A percentile compares a stretch with the other conserved stretches of the same genome.
phyloP scores from a whole-genome alignment of 2,888 invertebrate genomes.

The Neoaliturus tenellus region DNA sequence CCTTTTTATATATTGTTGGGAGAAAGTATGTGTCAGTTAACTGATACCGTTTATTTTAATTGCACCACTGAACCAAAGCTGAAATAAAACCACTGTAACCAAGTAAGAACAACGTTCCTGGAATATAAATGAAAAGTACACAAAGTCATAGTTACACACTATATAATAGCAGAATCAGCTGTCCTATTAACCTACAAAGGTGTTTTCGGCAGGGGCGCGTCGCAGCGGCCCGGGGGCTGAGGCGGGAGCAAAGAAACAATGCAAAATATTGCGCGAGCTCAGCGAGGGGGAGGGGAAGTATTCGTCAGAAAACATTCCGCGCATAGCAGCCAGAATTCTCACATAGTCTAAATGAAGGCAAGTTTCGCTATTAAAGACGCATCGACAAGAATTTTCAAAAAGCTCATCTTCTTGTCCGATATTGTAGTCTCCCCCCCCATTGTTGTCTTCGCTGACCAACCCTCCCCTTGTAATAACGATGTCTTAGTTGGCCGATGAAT shows the following conservation, averaged over 20 bases:
- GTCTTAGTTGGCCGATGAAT: neutral
- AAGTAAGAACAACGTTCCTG: no score
- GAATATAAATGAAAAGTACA: no score
- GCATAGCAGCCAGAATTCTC: conserved; percentile 49
- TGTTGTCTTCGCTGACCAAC: neutral
- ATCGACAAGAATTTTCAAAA: conserved; percentile 38
- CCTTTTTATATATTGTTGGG: no score
- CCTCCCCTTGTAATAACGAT: neutral
- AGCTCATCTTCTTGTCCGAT: neutral
- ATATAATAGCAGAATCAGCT: neutral
- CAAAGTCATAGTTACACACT: no score
- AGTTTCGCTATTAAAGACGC: conserved; percentile 56
- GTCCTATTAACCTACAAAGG: conserved; percentile 39
- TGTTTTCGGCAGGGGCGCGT: conserved; percentile 17
- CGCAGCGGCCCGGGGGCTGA: neutral
- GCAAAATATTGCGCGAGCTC: conserved; percentile 54
- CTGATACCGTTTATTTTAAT: no score
- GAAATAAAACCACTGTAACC: no score
- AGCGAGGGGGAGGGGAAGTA: conserved; percentile 40
- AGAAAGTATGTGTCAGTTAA: no score
- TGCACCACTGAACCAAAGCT: no score
- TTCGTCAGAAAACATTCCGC: conserved; percentile 47
- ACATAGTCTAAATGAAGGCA: conserved; percentile 55
- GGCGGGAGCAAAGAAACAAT: conserved; percentile 57
- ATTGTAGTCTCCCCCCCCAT: conserved; percentile 12